Base-by-base conservation (phyloP, 2,113 vertebrate species). In the Gobiocypris rarus region DNA sequence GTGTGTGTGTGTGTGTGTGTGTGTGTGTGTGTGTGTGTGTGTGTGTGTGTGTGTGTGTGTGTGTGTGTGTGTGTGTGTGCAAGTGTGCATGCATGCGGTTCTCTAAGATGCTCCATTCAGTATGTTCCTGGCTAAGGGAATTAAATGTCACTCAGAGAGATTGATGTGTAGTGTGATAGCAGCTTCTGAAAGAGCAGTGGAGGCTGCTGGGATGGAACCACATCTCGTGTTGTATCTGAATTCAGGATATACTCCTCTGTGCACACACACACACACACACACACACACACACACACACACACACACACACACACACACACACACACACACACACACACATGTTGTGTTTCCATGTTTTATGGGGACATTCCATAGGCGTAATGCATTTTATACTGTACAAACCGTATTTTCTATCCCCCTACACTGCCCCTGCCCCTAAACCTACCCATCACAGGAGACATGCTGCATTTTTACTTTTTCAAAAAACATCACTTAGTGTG, bases 121-220 rank as follows among this genome's bases (percentile, higher is more conserved):
- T 86, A 87, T 87, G 84, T 91, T 91, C 82, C 88, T 90, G 90
- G 91, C 87, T 85, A 88, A 90, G 88, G 87, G 92, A 93, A 93
- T 94, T 94, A 94, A 94, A 94, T 89, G 93, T 94, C 93, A 94
- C 86, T 92, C 91, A 89, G 5, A 70, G 65, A 92, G 92, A 94
- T 93, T 92, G 93, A 94, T 93, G 92, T 92, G 91, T 90, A 87
- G 89, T 90, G 87, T 91, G 90, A 94, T 92, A 90, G 88, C 89
- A 90, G 73, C 34, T 81, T 73, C 83, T 81, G 86, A 89, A 89
- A 86, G 82, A 84, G 86, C 85, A 91, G 89, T 67, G 86, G 87
- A 88, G 79, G 81, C 81, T 74, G 28, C 69, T 61, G 67, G 38
- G 80, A 84, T 54, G 81, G 89, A 83, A 84, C 88, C 90, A 89